Base-by-base conservation (phyloP, 1,140 invertebrate genomes). In the Lethrus apterus region DNA sequence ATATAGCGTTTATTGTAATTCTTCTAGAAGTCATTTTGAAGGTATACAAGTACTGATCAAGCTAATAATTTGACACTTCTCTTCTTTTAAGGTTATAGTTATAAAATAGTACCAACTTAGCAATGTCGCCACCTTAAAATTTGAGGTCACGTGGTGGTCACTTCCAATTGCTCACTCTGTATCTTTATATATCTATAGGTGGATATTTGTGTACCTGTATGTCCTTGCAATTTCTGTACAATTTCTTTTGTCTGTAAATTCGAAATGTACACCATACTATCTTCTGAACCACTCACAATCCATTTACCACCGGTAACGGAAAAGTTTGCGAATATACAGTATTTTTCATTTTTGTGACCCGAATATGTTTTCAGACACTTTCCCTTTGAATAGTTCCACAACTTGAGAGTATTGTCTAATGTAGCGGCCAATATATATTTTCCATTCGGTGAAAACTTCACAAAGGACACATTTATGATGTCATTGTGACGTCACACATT, bases 241-340 rank as follows among this genome's bases (percentile, higher is more conserved):
- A 99, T 90, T 75, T 99, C 95, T 72, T 99, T 98, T 11, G 93
- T 96, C 65, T 99, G 96, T 43, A 99, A 74, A 77, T 99, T 99
- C 97, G 97, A 99, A 58, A 99, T 96, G 62, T 98, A 99, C 2
- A 99, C 93, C 75, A 94, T 80, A 64, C 97, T 94, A 67, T 99
- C 97, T 74, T 99, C 97, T n/a, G 95, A 98, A 10, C 97, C 97
- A 38, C 93, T 97, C 31, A 99, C 95, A 67, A 99, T 99, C 96
- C 97, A 99, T 89, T 98, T 99, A 67, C 95, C 96, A 48, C 96
- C 97, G 32, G 97, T 99, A 2, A 99, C 94, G 40, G 95, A 99
- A 68, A 99, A 99, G 71, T 99, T 99, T 15, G 97, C 95, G 73
- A 99, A 99, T 67, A 99, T 96, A 67, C 97, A 99, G 70, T 98